Base-by-base conservation (phyloP, 2,888 invertebrate species). In the Drosophila borborema region DNA sequence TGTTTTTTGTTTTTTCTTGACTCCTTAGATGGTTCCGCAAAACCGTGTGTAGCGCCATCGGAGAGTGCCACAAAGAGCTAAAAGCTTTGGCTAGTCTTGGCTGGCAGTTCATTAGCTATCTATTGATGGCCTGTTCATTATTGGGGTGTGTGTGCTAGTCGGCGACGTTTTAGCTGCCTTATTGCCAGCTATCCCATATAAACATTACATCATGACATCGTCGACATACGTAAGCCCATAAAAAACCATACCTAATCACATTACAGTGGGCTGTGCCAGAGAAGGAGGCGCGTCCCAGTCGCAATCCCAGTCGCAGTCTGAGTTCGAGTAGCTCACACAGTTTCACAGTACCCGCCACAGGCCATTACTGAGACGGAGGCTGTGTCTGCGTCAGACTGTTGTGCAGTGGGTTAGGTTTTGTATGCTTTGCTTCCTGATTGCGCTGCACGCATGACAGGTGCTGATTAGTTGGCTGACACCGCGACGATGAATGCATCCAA, bases 381-480 rank as follows among this genome's bases (percentile, higher is more conserved):
- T 58, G 54, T 23, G 62, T 45, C 43, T 56, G 48, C 14, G 9
- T 38, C 54, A 5, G 14, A 38, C 54, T 46, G 49, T 46, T 55
- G 64, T 58, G 41, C 56, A 68, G 51, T 64, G 80, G 75, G 58
- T 64, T 69, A 74, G 82, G 80, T 67, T 72, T 65, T 62, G 45
- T 72, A 51, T 54, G 36, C 6, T 65, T 72, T 72, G 88, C 82
- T 84, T 84, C 83, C 88, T 84, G 88, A 88, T 87, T 87, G 88
- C 88, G 64, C 80, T 86, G 61, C 81, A 81, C 70, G 74, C 74
- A 74, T 85, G 84, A 88, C 84, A 84, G 86, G 89, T 88, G 89
- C 86, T 84, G 84, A 84, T 84, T 88, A 84, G 78, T 73, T 85
- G 78, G 74, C 79, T 74, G 69, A 78, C 79, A 77, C 78, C 69